Base-by-base conservation (phyloP, 2,113 vertebrate genomes). In the Tachysurus vachellii region DNA sequence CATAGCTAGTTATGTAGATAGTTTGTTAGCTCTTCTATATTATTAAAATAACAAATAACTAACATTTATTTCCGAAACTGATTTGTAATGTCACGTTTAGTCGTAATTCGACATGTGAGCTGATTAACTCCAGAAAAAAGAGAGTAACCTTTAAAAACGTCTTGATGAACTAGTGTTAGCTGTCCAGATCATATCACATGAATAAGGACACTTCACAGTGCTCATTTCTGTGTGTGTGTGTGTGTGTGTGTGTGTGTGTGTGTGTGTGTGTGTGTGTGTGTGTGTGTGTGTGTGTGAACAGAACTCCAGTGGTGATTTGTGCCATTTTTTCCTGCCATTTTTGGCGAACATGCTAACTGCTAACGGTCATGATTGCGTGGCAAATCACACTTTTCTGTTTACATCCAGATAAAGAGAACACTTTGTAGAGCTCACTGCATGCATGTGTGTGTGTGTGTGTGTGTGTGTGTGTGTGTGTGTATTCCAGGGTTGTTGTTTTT, bases 191-290 rank as follows among this genome's bases (percentile, higher is more conserved):
- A 66, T 28, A 28, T 28, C 12, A 4, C 1, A 1, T 70, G 36
- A 36, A 70, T 4, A 36, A 19, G 6, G 68, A 36, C 16, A 42
- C 16, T 19, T 71, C 19, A 71, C 17, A 21, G 31, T 12, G 42
- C 16, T 19, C 31, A 42, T 36, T 44, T 47, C 9, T 95, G 97
- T 97, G 93, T 87, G 54, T 71, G 31, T 77, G 88, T 88, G 64
- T 36, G 36, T 36, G 82, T 50, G 66, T n/a, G 42, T 89, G n/a
- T 84, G 77, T 71, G 36, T 87, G 68, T 83, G 21, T 83, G 44
- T 87, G 70, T 66, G 73, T 90, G 57, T 88, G 23, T 85, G 42
- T 86, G 71, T 66, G 42, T 76, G 42, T 57, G 68, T 91, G 87
- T 16, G 8, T 83, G 62, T 86, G 82, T 50, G 50, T 26, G 31